Base-by-base conservation (phyloP, 2,888 invertebrate species). In the Eristalis arbustorum region DNA sequence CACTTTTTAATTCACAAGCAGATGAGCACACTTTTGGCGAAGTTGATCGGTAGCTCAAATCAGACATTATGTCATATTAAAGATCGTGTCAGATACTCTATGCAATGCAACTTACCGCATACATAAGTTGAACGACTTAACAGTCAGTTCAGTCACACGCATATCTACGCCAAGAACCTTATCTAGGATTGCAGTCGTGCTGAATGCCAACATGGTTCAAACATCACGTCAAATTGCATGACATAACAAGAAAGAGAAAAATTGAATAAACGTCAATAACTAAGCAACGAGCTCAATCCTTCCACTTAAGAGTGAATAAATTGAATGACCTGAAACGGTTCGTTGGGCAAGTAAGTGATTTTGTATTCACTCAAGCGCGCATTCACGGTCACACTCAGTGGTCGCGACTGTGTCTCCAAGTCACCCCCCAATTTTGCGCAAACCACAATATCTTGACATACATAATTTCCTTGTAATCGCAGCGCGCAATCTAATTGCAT, bases 381-480 rank as follows among this genome's bases (percentile, higher is more conserved):
- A 84, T 80, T 84, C 84, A 84, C 49, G 80, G 84, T 80, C 84
- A 80, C 84, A 84, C 56, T 80, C n/a, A 63, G 76, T 84, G 80
- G 80, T 76, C 76, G 71, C 25, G 67, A 31, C 23, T 72, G 37
- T 84, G 80, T 76, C 84, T 57, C 80, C 68, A 72, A 84, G 84
- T 80, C 42, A 80, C 80, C 80, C 71, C 84, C 84, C 80, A 71
- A 84, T 72, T 42, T 75, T 80, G 67, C 75, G 75, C 42, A 80
- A 80, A 62, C 66, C 61, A 11, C 64, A 59, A 23, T 25, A 42
- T 72, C 59, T 31, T 13, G 10, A 34, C 57, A 80, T 67, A 67
- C 57, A 80, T 67, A 67, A 67, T 75, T 80, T 80, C 67, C 22
- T 62, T 72, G 57, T 61, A 67, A 76, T 64, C 42, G 42, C 18